Base-by-base conservation (phyloP, 1,140 invertebrate genomes). In the Cheumatopsyche charites region DNA sequence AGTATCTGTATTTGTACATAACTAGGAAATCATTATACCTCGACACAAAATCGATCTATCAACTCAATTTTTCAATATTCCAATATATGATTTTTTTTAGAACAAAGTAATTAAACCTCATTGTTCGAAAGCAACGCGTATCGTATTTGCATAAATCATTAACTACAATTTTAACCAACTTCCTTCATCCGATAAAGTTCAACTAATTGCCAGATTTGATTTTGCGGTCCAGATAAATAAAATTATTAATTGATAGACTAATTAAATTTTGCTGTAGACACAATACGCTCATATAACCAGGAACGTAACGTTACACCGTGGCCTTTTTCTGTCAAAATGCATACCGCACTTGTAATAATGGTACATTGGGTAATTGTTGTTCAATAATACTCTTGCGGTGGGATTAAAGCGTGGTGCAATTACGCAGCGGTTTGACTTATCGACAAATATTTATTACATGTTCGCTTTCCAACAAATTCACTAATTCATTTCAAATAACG, bases 281-380 rank as follows among this genome's bases (percentile, higher is more conserved):
- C 29, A 36, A 36, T n/a, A 36, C 3, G 29, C 29, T 36, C 29
- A 36, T 36, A 36, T 36, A 36, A 36, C 29, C 29, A 36, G 9
- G 29, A 36, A 36, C 29, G 29, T 36, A 36, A 36, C 29, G 29
- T 36, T 36, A 36, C 9, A 36, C 9, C 29, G 3, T 36, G 29
- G 29, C 29, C 29, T 36, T 36, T 36, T 36, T 36, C 29, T 36
- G 29, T 36, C 47, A 52, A 52, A 52, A 52, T 52, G 1, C 47
- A 36, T 36, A 52, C 47, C 47, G 47, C 47, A 52, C 47, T 52
- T 52, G 47, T 17, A 25, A 25, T 9, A 21, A 62, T 25, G 11
- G 58, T 25, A 36, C 25, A 62, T 62, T 62, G 26, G 58, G 58
- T 62, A 62, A 62, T 62, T 62, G 58, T 62, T 62, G 58, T 62